Conservation (phyloP, 2,113 vertebrate genomes). For the Megaleporinus macrocephalus region DNA sequence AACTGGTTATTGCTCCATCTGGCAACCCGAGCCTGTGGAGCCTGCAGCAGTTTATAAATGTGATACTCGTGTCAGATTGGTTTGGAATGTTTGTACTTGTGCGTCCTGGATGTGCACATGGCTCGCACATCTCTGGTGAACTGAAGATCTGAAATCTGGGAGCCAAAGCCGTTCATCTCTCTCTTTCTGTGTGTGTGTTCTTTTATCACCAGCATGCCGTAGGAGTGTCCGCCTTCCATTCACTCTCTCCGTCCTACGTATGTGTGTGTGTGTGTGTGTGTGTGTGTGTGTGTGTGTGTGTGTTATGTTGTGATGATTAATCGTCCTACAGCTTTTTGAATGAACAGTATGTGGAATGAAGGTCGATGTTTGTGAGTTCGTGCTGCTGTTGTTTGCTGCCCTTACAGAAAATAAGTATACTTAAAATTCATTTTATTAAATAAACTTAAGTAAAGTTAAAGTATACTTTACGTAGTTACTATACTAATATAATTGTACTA, state of each 20-base stretch:
- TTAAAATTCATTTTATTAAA: no score
- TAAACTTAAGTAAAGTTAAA: no score
- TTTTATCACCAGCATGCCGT: slow-evolving; percentile 75
- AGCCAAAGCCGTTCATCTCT: slow-evolving; percentile 63
- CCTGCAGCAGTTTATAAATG: background rate
- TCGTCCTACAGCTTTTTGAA: slow-evolving; percentile 31
- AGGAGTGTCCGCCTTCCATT: slow-evolving; percentile 72
- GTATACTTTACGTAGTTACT: no score
- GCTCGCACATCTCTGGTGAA: background rate
- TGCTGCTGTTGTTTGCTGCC: slow-evolving; percentile 14
- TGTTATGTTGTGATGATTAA: slow-evolving; percentile 58
- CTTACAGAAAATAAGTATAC: no score
- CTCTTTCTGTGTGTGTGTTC: slow-evolving; percentile 62
- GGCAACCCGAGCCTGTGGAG: background rate
- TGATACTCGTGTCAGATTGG: background rate
- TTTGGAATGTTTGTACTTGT: background rate
- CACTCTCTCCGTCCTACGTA: slow-evolving; percentile 81
- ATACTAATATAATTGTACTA: no score
- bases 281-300: no score
- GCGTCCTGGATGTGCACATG: background rate
- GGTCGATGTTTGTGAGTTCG: slow-evolving; percentile 8
- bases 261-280: slow-evolving; percentile 61
- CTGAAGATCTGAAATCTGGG: slow-evolving; percentile 14
- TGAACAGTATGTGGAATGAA: slow-evolving; percentile 20
- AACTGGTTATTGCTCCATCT: background rate